Percentiles rank a stretch among this genome's conserved stretches.
Conservation (phyloP, 2,888 invertebrate genomes). For the Drosophila colorata region DNA sequence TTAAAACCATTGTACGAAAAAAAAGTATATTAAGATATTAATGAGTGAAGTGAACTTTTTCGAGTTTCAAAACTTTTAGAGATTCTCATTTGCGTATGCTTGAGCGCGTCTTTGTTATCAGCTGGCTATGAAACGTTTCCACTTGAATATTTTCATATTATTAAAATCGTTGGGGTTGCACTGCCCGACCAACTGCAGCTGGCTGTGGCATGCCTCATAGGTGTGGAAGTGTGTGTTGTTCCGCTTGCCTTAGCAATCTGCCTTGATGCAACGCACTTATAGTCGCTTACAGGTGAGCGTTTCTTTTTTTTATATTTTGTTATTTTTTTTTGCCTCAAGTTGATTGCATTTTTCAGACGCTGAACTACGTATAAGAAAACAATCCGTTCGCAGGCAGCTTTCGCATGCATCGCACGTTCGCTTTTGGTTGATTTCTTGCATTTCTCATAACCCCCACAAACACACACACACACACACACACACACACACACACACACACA, state of each 20-base stretch:
- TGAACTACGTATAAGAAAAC: constrained; percentile 68
- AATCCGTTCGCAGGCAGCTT: constrained; percentile 69
- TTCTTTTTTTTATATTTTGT: background rate
- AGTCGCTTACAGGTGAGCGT: constrained; percentile 62
- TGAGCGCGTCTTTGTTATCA: constrained; percentile 52
- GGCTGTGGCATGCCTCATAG: constrained; percentile 41
- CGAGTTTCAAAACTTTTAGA: background rate
- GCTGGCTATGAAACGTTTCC: constrained; percentile 59
- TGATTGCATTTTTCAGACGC: constrained; percentile 77
- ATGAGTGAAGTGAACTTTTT: background rate
- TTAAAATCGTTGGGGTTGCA: constrained; percentile 39
- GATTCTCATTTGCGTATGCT: constrained; percentile 40
- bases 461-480: background rate
- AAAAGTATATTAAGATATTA: no score
- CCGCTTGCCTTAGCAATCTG: constrained; percentile 67
- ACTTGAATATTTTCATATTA: constrained; percentile 62
- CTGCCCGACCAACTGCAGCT: constrained; percentile 8
- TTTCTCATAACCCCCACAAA: constrained; percentile 68
- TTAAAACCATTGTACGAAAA: no score
- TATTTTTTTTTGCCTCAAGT: constrained; percentile 72
- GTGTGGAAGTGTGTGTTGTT: constrained; percentile 53
- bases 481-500: background rate
- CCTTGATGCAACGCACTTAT: constrained; percentile 47
- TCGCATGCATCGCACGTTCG: constrained; percentile 78
- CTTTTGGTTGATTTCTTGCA: constrained; percentile 81